These are phyloP conservation scores for Epinephelus lanceolatus DNA, from an alignment of 2,113 vertebrate genomes.

Conservation along the genomic window DNA sequence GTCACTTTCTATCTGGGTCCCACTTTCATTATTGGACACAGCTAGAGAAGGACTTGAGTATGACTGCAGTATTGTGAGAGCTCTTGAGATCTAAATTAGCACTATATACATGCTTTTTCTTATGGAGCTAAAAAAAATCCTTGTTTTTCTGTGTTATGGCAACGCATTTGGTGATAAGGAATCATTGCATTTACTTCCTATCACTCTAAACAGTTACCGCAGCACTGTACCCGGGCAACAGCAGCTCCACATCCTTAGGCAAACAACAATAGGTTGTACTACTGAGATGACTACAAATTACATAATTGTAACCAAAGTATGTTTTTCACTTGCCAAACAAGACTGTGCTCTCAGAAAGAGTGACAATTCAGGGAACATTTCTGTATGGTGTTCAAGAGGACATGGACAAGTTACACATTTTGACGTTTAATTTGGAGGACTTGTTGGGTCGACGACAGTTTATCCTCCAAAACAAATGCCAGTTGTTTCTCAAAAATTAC, in stretches of 20 bases:
- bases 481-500: background rate
- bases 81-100: background rate
- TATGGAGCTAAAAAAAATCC: background rate
- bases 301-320: background rate
- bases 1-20: background rate
- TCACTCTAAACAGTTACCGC: background rate
- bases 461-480: background rate
- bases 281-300: background rate
- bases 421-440: no score
- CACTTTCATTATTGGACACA: background rate
- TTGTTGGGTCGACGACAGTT: background rate
- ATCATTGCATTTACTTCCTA: background rate
- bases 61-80: background rate
- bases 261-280: background rate
- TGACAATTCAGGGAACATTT: no score
- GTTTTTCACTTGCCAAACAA: background rate
- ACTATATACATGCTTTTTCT: no score
- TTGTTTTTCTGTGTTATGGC: background rate
- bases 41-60: background rate
- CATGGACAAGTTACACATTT: background rate
- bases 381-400: background rate
- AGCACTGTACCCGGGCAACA: background rate
- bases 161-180: background rate
- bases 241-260: background rate
- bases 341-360: no score